These are phyloP conservation scores for Dolichoris vasculosae DNA, from an alignment of 1,140 invertebrate genomes.

Conservation along the genomic window DNA sequence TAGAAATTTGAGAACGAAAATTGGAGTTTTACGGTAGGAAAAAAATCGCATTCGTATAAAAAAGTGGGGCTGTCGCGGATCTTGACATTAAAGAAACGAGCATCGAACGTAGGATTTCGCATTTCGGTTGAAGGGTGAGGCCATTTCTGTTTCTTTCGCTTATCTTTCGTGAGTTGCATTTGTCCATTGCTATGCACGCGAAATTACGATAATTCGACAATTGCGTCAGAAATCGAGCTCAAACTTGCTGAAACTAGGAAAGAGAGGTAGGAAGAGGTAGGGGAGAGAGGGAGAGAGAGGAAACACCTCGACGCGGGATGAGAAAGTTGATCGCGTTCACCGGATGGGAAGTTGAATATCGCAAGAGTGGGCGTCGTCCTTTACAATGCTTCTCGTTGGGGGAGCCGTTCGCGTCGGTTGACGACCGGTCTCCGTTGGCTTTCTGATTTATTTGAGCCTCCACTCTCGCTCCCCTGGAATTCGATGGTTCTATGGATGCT, in stretches of 20 bases:
- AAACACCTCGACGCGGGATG: conserved; percentile 4
- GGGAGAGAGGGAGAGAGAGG: background rate
- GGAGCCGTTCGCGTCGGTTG: background rate
- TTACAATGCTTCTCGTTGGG: background rate
- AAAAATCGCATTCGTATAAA: no score
- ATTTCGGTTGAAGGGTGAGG: no score
- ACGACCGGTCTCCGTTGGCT: background rate
- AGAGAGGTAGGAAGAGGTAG: background rate
- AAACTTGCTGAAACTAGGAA: background rate
- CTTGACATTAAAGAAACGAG: no score
- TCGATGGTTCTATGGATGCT: conserved; percentile 10
- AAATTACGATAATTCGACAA: no score
- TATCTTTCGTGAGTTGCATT: no score
- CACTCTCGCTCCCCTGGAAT: background rate
- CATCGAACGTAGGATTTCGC: no score
- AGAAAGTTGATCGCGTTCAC: conserved; percentile 28
- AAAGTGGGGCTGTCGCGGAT: no score
- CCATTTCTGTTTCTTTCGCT: no score
- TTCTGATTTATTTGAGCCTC: conserved; percentile 33
- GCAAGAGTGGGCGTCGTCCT: conserved; percentile 9
- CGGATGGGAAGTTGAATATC: conserved; percentile 22
- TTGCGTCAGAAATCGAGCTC: background rate
- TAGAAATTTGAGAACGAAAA: background rate
- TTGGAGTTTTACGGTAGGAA: no score
- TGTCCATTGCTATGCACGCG: no score